These are phyloP conservation scores for Harpegnathos saltator DNA, from an alignment of 1,140 invertebrate genomes.

Conservation along the genomic window DNA sequence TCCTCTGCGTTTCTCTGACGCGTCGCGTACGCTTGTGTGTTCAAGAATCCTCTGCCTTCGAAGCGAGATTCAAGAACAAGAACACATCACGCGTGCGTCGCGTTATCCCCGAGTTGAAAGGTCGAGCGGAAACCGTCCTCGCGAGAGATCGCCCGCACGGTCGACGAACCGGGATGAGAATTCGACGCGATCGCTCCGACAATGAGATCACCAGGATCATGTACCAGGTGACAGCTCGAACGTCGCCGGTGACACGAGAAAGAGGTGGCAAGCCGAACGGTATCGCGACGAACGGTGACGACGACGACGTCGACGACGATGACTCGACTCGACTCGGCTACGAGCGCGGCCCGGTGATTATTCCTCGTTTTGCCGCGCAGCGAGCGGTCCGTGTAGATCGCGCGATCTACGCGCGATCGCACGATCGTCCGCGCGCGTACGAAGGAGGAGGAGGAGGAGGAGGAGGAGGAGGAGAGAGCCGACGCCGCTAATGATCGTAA, in stretches of 20 bases:
- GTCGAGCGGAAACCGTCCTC: neutral
- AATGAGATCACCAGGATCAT: neutral
- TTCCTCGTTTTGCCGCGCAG: slow-evolving; percentile 55
- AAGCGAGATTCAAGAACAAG: neutral
- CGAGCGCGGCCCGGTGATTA: slow-evolving; percentile 33
- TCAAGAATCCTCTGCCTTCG: no score
- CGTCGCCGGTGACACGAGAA: no score
- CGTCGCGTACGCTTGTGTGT: no score
- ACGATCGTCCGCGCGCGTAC: slow-evolving; percentile 28
- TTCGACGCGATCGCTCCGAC: neutral
- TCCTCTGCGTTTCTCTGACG: no score
- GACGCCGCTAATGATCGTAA: slow-evolving; percentile 61
- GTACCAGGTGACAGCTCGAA: slow-evolving; percentile 19
- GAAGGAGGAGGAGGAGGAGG: slow-evolving; percentile 14
- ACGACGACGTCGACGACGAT: neutral
- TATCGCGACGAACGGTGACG: slow-evolving; percentile 45
- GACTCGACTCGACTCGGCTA: no score
- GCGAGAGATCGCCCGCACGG: neutral
- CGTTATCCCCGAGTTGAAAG: neutral
- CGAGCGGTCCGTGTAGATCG: slow-evolving; percentile 53
- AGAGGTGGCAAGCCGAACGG: slow-evolving; percentile 32
- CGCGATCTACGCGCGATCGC: slow-evolving; percentile 35
- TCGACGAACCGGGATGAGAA: slow-evolving; percentile 43
- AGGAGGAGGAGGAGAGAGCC: slow-evolving; percentile 8
- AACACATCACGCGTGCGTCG: neutral